Evolutionary conservation across 1,140 invertebrate genomes (phyloP), one percentile per base, ranked within the genome.

Genomic region (Drosophila saltans): DNA sequence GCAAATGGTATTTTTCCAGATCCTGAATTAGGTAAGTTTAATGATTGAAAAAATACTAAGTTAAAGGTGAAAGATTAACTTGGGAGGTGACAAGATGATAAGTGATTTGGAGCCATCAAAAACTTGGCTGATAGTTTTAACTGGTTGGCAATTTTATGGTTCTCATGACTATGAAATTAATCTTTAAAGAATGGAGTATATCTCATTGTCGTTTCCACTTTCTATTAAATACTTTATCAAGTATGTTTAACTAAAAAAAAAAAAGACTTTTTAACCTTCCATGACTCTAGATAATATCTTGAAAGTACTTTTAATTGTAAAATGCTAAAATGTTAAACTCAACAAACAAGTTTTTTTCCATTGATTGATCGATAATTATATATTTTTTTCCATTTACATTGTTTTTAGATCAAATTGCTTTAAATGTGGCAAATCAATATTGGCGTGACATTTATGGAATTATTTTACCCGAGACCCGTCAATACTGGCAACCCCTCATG

Each of bases 341-440:
- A 5, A 7, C 16, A 21, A 21, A 45, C 43, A 45, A 21, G 45
- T 36, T 41, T 52, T 33, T 24, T 16, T 33, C 1, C 1, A 52
- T 26, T 10, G 3, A n/a, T 11, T 8, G 40, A 7, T 36, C 33
- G 6, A 36, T 7, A 36, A 36, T 36, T 30, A 2, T 30, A 30
- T 30, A 60, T 59, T 57, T 57, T 10, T 2, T 36, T 33, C 52
- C 11, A 2, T 26, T 61, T 10, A 33, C 2, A 0, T 16, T 16
- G 21, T 56, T 72, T 72, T 9, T 60, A 92, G 91, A 92, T 79
- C 61, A 89, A 65, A 45, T 92, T 28, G 86, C 83, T 0, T 8
- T 92, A 24, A 83, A 86, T 68, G 85, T 92, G 16, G 80, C 84
- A 1, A 92, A 92, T 81, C 88, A 86, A 30, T 91, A 92, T 64